Base-by-base conservation (phyloP, 1,140 invertebrate genomes). In the Zophobas atratus region DNA sequence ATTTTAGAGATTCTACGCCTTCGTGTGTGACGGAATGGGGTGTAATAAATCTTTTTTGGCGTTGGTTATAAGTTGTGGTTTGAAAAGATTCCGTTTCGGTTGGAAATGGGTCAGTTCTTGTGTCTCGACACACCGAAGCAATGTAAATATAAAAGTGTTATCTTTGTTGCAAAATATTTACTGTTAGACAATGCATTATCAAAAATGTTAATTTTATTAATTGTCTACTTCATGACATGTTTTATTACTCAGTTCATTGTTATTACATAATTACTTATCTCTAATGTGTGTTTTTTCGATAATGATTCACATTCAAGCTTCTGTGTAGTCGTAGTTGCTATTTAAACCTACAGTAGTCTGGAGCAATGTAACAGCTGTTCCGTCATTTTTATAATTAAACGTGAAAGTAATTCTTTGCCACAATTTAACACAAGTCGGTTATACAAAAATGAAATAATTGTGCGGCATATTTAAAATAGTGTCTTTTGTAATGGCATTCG, bases 341-440 rank as follows among this genome's bases (percentile, higher is more conserved):
- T 4, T 51, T 51, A 67, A 67, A 43, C 20, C 43, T 43, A 43
- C 8, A 63, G 8, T 39, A 67, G 60, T 67, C 38, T 67, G 39
- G 60, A 67, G 60, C 38, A 67, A 43, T 46, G 6, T 67, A 43
- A 43, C 38, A 38, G 60, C 43, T 67, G 60, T 67, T 67, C 60
- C 60, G 60, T 67, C 60, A 67, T 67, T 46, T 67, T 67, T 67
- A 46, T 67, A 67, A 67, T 67, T 67, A 67, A 67, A 67, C 43
- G 60, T 67, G 60, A 67, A 67, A 67, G 60, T 67, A 67, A 67
- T 67, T 67, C 60, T 67, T 67, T 67, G 60, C 33, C 20, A 20
- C 20, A 20, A 20, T 20, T 20, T 20, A 20, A 20, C 20, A 20
- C 20, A 20, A 20, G 20, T 20, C 20, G 20, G 20, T 20, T 20